Conservation (phyloP, 2,113 vertebrate genomes). For the Cephalophus harveyi region DNA sequence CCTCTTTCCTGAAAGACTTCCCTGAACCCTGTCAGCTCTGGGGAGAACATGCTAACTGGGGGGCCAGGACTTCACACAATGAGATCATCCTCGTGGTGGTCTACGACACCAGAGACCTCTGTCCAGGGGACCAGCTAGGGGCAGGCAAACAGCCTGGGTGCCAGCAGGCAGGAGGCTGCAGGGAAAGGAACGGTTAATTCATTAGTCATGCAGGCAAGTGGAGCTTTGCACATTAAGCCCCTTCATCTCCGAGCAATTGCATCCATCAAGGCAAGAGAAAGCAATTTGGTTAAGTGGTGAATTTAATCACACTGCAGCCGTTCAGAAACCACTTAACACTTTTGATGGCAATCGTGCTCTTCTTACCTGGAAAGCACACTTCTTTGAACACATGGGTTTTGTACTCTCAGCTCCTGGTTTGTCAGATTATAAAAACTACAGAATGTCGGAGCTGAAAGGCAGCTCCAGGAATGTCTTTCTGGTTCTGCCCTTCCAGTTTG, state of each 20-base stretch:
- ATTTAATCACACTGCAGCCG: not conserved
- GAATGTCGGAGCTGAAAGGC: not conserved
- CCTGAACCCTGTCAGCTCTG: not conserved
- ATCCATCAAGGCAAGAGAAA: slow-evolving; percentile 16
- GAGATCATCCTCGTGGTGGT: not conserved
- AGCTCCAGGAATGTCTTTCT: rapidly evolving
- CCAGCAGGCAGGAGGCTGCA: not conserved
- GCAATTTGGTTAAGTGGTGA: slow-evolving; percentile 53
- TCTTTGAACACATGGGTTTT: not conserved
- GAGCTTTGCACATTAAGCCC: not conserved
- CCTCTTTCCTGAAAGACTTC: not conserved
- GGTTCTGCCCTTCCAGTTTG: not conserved
- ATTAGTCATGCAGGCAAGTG: not conserved
- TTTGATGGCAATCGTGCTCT: rapidly evolving
- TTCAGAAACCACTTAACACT: not conserved
- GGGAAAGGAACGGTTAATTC: not conserved
- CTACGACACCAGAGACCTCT: not conserved
- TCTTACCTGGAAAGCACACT: not conserved
- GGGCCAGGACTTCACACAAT: not conserved
- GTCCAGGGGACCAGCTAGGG: not conserved
- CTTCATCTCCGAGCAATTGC: not conserved
- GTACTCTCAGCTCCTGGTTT: not conserved
- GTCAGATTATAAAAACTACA: not conserved
- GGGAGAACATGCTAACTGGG: not conserved
- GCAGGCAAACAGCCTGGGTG: not conserved